These are phyloP conservation scores for Centropristis striata DNA, from an alignment of 2,113 vertebrate species.

Conservation along the genomic window DNA sequence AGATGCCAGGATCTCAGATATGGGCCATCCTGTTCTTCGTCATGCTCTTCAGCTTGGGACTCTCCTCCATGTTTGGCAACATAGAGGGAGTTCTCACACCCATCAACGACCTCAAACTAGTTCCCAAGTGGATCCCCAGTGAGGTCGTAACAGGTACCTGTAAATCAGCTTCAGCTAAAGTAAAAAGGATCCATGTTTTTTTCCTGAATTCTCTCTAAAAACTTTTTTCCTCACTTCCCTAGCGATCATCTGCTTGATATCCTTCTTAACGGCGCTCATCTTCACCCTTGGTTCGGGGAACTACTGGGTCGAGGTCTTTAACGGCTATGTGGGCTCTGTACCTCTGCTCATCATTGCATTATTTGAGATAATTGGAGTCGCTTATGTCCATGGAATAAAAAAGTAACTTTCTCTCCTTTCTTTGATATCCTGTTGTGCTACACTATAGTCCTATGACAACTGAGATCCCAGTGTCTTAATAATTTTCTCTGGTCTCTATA, in stretches of 20 bases:
- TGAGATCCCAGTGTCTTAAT: too few relatives aligned
- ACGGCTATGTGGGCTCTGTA: slow-evolving; percentile 87
- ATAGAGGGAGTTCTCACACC: slow-evolving; percentile 90
- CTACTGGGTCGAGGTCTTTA: slow-evolving; percentile 96
- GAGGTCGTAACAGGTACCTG: slow-evolving; percentile 88
- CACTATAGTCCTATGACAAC: neutral
- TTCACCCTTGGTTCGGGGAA: slow-evolving; percentile 91
- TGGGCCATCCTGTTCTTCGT: slow-evolving; percentile 95
- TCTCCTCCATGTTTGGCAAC: slow-evolving; percentile 95
- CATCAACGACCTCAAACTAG: slow-evolving; percentile 84
- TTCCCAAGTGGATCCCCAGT: slow-evolving; percentile 83
- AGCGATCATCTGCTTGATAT: slow-evolving; percentile 85
- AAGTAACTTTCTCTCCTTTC: slow-evolving; percentile 76
- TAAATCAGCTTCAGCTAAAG: neutral
- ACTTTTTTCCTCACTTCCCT: neutral
- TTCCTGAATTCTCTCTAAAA: neutral
- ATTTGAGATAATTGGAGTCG: slow-evolving; percentile 87
- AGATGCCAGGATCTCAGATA: slow-evolving; percentile 90
- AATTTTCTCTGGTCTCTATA: neutral
- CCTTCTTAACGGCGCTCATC: slow-evolving; percentile 85
- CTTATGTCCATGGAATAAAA: slow-evolving; percentile 87
- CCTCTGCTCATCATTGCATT: slow-evolving; percentile 91
- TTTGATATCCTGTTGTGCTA: neutral
- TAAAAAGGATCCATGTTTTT: neutral
- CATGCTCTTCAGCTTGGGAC: slow-evolving; percentile 93